Conservation (phyloP, 2,113 vertebrate species). For the Rhinopomastus cyanomelas region DNA sequence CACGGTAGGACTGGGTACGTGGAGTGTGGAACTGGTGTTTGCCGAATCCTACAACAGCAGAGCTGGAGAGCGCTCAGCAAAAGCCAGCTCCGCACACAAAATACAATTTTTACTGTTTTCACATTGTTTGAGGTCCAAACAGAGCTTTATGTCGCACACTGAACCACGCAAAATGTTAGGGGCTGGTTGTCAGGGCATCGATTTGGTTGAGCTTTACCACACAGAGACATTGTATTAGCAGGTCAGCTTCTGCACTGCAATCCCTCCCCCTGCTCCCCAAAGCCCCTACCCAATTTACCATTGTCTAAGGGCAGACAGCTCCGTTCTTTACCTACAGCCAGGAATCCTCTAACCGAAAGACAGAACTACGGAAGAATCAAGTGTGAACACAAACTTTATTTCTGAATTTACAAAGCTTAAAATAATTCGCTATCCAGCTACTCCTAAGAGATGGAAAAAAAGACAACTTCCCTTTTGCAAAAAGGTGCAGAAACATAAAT, state of each 20-base stretch:
- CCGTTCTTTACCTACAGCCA: background rate
- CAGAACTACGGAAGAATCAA: background rate
- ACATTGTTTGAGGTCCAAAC: background rate
- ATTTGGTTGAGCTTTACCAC: background rate
- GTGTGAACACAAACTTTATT: constrained; percentile 59
- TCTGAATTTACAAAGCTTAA: constrained; percentile 59
- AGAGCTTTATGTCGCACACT: background rate
- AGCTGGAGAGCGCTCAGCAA: background rate
- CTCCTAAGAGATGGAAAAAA: constrained; percentile 69
- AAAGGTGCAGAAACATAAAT: constrained; percentile 59
- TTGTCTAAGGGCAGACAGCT: background rate
- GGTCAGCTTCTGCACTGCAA: background rate
- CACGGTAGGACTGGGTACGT: background rate
- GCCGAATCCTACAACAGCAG: background rate
- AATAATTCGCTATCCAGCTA: constrained; percentile 56
- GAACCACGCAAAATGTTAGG: background rate
- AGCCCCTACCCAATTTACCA: fast-evolving
- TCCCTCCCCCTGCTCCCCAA: background rate
- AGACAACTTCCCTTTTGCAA: constrained; percentile 51
- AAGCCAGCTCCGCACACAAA: background rate
- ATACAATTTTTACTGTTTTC: background rate
- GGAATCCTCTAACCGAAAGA: background rate
- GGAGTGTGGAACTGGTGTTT: background rate
- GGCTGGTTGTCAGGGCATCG: background rate
- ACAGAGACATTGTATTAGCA: background rate